phyloP scores from a whole-genome alignment of 1,140 invertebrate species.

The Propsilocerus akamusi region DNA sequence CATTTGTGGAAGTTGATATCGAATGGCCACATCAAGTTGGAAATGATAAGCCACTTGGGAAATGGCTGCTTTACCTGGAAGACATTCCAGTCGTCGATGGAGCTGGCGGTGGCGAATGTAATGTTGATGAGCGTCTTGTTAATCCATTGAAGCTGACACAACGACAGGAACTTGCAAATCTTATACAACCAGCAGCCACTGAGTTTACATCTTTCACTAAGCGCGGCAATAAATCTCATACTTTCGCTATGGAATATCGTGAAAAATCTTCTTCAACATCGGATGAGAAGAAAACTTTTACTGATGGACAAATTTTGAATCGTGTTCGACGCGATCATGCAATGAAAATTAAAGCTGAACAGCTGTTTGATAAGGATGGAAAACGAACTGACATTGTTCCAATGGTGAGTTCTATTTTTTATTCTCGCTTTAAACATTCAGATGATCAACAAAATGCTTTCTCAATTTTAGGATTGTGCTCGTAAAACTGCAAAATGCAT shows the following conservation, averaged over 20 bases:
- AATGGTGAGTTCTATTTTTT: conserved; percentile 35
- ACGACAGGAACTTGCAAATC: conserved; percentile 28
- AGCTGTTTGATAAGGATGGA: conserved; percentile 46
- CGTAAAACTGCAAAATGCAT: conserved; percentile 67
- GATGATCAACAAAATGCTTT: conserved; percentile 6
- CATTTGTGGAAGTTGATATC: conserved; percentile 57
- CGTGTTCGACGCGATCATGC: conserved; percentile 43
- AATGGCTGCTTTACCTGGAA: conserved; percentile 83
- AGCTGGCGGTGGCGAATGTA: conserved; percentile 42
- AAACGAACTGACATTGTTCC: conserved; percentile 51
- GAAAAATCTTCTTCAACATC: conserved; percentile 7
- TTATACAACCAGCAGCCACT: conserved; percentile 24
- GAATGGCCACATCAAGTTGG: conserved; percentile 80
- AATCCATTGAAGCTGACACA: conserved; percentile 48
- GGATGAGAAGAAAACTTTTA: conserved; percentile 4
- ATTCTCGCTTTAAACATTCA: conserved; percentile 5
- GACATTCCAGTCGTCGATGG: conserved; percentile 53
- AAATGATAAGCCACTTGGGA: conserved; percentile 53
- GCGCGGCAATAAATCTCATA: conserved; percentile 10
- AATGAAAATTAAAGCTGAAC: conserved; percentile 49
- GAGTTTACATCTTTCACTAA: conserved; percentile 13
- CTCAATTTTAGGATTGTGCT: conserved; percentile 50
- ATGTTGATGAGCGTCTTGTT: conserved; percentile 30
- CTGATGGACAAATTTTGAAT: conserved; percentile 8
- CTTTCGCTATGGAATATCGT: conserved; percentile 3